phyloP scores from a whole-genome alignment of 2,888 invertebrate genomes.

The Eulithis prunata region DNA sequence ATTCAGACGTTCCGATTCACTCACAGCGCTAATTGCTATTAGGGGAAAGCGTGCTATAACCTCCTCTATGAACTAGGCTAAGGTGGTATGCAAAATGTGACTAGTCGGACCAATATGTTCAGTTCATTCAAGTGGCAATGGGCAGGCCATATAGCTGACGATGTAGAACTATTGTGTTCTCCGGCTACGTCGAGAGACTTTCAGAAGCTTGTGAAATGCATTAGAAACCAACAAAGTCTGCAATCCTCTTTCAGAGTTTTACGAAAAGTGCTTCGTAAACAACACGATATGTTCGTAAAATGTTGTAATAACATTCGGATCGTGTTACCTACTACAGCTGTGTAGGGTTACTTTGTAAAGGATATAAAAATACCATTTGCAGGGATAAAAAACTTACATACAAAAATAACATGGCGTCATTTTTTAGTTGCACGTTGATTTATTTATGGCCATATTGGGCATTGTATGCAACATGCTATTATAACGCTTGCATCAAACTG shows the following conservation, averaged over 20 bases:
- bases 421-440: not conserved
- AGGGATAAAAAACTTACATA: slow-evolving; percentile 1
- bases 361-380: slow-evolving; percentile 12
- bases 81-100: too few species aligned
- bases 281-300: not conserved
- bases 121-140: too few species aligned
- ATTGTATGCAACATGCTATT: not conserved
- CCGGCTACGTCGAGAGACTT: too few species aligned
- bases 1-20: slow-evolving; percentile 22
- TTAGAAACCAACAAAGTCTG: slow-evolving; percentile 9
- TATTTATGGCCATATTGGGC: not conserved
- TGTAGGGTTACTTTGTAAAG: slow-evolving; percentile 15
- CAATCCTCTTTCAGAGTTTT: slow-evolving; percentile 8
- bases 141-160: too few species aligned
- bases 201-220: too few species aligned
- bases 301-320: slow-evolving; percentile 10
- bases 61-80: too few species aligned
- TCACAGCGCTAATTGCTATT: slow-evolving; percentile 24
- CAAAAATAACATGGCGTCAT: not conserved
- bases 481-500: too few species aligned
- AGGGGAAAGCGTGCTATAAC: slow-evolving; percentile 8
- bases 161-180: too few species aligned
- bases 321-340: slow-evolving; percentile 10
- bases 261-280: slow-evolving; percentile 19
- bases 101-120: too few species aligned